Evolutionary conservation across 1,140 invertebrate genomes (phyloP), one percentile per base, ranked within the genome.

Genomic region (Drosophila ohnishii): DNA sequence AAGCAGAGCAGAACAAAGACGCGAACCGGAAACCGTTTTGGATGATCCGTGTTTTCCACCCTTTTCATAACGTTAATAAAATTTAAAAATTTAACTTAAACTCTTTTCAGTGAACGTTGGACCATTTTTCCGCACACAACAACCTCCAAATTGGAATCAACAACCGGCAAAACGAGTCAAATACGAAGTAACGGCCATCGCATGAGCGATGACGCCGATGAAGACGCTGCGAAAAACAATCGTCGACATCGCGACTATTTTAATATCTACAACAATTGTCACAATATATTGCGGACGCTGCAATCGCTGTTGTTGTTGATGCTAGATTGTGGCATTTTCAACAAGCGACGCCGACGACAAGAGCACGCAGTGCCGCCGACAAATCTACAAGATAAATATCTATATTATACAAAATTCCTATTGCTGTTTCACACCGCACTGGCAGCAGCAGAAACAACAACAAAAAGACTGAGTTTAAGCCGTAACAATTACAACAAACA

Each of bases 391-490:
- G n/a, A 45, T 67, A 47, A 37, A 35, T 35, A 13, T 70, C 8
- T 71, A 48, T 28, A 58, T 70, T 71, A 58, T 56, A 71, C 67
- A 59, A 70, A 71, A 71, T 71, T 71, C 67, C 67, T 71, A 71
- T 71, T 70, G 67, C 67, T 71, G 67, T n/a, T 71, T 10, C 42
- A 71, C 25, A 37, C 47, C 45, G 25, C 47, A 42, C 44, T 80
- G 55, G 45, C 64, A 71, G 30, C 67, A 58, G 11, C 42, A 22
- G 2, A 19, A 32, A 10, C 32, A 45, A 13, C 55, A 51, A 53
- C 50, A 35, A 61, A 45, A 70, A 73, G 70, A 79, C 59, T 83
- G 80, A 78, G 47, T 59, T 61, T 63, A 75, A 66, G 63, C 74
- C 59, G 65, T 60, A 72, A 60, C 47, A 56, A 71, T 44, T 42